These are phyloP conservation scores for Malurus cyaneus DNA, from an alignment of 2,113 vertebrate species.

Conservation along the genomic window DNA sequence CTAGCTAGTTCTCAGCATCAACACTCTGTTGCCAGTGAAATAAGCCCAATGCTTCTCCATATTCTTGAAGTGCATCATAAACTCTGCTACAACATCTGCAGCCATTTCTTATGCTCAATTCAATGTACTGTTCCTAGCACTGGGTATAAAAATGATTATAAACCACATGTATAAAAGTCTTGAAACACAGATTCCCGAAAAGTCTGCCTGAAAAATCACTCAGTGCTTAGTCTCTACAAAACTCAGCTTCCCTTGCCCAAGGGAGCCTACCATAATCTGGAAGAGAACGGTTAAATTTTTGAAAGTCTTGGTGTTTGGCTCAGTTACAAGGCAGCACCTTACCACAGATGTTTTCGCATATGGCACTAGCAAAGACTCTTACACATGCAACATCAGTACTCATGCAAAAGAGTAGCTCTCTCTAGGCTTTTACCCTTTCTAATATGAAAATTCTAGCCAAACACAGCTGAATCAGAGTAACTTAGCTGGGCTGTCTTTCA, in stretches of 20 bases:
- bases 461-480: neutral
- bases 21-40: neutral
- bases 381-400: neutral
- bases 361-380: neutral
- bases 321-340: neutral
- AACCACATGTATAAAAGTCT: neutral
- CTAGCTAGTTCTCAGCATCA: neutral
- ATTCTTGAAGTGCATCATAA: conserved; percentile 20
- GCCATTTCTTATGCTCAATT: neutral
- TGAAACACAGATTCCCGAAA: conserved; percentile 40
- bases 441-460: neutral
- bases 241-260: neutral
- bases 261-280: neutral
- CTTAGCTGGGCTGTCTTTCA: neutral
- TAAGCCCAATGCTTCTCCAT: conserved; percentile 7
- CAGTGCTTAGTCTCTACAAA: neutral
- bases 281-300: neutral
- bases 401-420: neutral
- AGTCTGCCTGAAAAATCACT: conserved; percentile 7
- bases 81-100: conserved; percentile 32
- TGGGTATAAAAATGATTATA: conserved; percentile 3
- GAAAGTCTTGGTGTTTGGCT: neutral
- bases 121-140: neutral
- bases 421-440: neutral
- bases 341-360: neutral